Evolutionary conservation across 2,113 vertebrate genomes (phyloP), one percentile per base, ranked within the genome.

Genomic region (Trematocara macrostoma): DNA sequence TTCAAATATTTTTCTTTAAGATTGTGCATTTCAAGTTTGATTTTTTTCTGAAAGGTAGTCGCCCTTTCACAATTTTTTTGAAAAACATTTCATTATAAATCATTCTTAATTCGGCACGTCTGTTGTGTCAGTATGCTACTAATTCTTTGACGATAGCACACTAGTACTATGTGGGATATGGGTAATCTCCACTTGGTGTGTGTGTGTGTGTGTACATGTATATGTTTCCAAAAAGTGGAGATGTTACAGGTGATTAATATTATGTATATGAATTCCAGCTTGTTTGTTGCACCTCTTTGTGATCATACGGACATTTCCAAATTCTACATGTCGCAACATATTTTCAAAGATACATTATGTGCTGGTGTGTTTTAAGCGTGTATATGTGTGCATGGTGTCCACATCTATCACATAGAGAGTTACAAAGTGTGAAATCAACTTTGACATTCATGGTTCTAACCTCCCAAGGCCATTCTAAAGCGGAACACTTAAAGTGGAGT

Each of bases 341-440:
- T 85, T 40, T 78, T 45, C 79, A 83, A 47, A 74, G 26, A 34
- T 87, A 34, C 11, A 8, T 80, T 20, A 51, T 79, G 69, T 20
- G n/a, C 71, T 35, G 29, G 69, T 57, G 47, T 1, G 3, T 35
- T 45, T 85, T 35, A 29, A 10, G 53, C n/a, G 45, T 82, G 14
- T 15, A 47, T 69, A 79, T 83, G 15, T 59, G 15, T 53, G 42
- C 79, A 78, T 74, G 16, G 49, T 4, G 56, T 87, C 79, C 87
- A 87, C 90, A 90, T 93, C 90, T 92, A 93, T 92, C 92, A 91
- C 61, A 45, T 7, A 82, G 57, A 90, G 87, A 93, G 86, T 84
- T 85, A 89, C 93, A 89, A 89, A 91, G 93, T 95, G 93, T 93
- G 93, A 94, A 95, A 95, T 95, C 92, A 91, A 94, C 92, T 91